These are phyloP conservation scores for Python bivittatus DNA, from an alignment of 2,113 vertebrate genomes.

Conservation along the genomic window DNA sequence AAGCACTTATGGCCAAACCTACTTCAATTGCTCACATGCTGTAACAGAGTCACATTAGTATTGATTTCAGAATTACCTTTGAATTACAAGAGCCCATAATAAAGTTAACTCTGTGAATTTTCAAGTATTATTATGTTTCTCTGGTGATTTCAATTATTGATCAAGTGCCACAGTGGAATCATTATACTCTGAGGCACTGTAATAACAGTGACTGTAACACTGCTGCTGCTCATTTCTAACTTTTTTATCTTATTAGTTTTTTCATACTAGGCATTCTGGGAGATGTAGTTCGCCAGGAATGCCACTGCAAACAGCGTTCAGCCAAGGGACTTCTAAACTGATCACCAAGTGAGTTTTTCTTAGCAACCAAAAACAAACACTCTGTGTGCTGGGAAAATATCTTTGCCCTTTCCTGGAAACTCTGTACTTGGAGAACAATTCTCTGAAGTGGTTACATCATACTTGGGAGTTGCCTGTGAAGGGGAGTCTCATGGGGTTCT, in stretches of 20 bases:
- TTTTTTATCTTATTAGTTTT: not conserved
- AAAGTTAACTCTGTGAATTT: conserved; percentile 61
- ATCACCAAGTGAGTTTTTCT: not conserved
- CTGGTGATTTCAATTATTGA: conserved; percentile 59
- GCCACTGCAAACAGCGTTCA: not conserved
- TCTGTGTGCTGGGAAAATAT: not conserved
- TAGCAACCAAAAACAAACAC: conserved; percentile 1
- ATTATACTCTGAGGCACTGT: conserved; percentile 43
- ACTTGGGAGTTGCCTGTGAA: conserved; percentile 12
- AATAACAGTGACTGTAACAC: conserved; percentile 34
- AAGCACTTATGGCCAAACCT: conserved; percentile 7
- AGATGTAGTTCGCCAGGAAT: conserved; percentile 5
- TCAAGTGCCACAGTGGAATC: conserved; percentile 48
- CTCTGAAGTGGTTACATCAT: not conserved
- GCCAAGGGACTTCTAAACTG: fast-evolving
- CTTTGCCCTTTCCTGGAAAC: not conserved
- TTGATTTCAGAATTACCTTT: conserved; percentile 64
- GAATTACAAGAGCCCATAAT: conserved; percentile 63
- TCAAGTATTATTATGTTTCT: conserved; percentile 55
- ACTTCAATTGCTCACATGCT: not conserved
- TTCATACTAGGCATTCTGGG: not conserved
- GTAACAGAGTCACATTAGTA: conserved; percentile 9
- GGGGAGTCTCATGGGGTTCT: conserved; percentile 18
- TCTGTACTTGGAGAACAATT: conserved; percentile 24
- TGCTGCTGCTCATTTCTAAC: not conserved